Evolutionary conservation across 2,113 vertebrate species (phyloP), one percentile per base, ranked within the genome.

Genomic region (Ammodytes dubius): DNA sequence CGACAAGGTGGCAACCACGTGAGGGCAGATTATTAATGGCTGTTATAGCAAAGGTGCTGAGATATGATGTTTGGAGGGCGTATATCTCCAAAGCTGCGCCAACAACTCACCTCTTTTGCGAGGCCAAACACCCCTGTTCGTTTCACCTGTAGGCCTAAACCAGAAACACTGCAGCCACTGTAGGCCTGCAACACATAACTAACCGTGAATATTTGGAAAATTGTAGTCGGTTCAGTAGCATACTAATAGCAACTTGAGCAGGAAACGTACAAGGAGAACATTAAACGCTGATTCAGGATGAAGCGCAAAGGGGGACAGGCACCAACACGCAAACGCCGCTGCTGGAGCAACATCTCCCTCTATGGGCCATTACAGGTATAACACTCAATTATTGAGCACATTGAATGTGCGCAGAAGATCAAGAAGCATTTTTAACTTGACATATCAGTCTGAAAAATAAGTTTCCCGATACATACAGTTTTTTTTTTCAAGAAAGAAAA

Each of bases 331-430:
- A 35, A 15, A 13, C 7, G 4, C 1, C 6, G 40, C 52, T 35
- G 3, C 58, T 86, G 79, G 70, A 63, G 58, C 84, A 88, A 91
- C 70, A 86, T 6, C 39, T 2, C 81, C 86, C 75, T 82, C 92
- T 92, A 39, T 8, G 0, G 83, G 12, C 14, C 2, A 0, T 4
- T 1, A 0, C 0, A 1, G 13, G 27, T 61, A 89, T 65, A 83
- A 67, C 86, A 74, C 0, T 2, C 10, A 59, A 12, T 52, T 27
- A 1, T 19, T 8, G 7, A 13, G 3, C 0, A 0, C 1, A 65
- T 46, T 12, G 42, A 19, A 10, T 42, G 35, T 4, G 58, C 43
- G 56, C 27, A 14, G n/a, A 27, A 11, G 14, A 43, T 43, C n/a
- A n/a, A 37, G 8, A 37, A 37, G 3, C 1, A 46, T 35, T 12